Evolutionary conservation across 1,140 invertebrate species (phyloP).

Genomic region (Pinna nobilis): DNA sequence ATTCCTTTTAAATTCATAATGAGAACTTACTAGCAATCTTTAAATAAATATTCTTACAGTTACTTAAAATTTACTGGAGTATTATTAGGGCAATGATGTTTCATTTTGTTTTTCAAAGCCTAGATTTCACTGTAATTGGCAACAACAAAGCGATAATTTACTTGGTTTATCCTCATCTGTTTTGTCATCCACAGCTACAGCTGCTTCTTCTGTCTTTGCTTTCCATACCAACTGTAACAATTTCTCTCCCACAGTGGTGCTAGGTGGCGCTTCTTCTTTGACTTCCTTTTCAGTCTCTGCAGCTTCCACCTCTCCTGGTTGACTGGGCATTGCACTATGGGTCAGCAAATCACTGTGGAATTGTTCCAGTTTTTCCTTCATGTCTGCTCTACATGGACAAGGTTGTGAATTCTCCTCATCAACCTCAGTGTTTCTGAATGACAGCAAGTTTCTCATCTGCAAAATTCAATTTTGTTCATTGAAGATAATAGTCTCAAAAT

Average conservation of each 20-base stretch:
- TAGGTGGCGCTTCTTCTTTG: conserved; percentile 32
- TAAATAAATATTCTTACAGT: too few species aligned
- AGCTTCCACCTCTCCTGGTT: conserved; percentile 37
- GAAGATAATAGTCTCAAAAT: too few species aligned
- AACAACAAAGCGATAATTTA: background rate
- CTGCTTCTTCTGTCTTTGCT: conserved; percentile 53
- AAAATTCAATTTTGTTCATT: too few species aligned
- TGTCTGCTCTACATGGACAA: conserved; percentile 62
- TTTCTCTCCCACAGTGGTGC: conserved; percentile 54
- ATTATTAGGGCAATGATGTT: too few species aligned
- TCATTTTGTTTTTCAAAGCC: too few species aligned
- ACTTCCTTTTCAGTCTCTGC: conserved; percentile 25
- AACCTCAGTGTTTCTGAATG: conserved; percentile 59
- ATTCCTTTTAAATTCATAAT: too few species aligned
- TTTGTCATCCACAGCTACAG: background rate
- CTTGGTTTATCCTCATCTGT: background rate
- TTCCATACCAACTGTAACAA: conserved; percentile 61
- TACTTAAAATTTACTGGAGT: too few species aligned
- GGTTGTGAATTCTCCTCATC: conserved; percentile 45
- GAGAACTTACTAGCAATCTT: too few species aligned
- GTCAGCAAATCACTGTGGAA: conserved; percentile 61
- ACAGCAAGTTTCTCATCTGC: conserved; percentile 66
- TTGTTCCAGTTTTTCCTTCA: conserved; percentile 50
- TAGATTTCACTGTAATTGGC: too few species aligned
- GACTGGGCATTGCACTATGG: conserved; percentile 64